phyloP scores from a whole-genome alignment of 2,113 vertebrate genomes.

The Asarcornis scutulata region DNA sequence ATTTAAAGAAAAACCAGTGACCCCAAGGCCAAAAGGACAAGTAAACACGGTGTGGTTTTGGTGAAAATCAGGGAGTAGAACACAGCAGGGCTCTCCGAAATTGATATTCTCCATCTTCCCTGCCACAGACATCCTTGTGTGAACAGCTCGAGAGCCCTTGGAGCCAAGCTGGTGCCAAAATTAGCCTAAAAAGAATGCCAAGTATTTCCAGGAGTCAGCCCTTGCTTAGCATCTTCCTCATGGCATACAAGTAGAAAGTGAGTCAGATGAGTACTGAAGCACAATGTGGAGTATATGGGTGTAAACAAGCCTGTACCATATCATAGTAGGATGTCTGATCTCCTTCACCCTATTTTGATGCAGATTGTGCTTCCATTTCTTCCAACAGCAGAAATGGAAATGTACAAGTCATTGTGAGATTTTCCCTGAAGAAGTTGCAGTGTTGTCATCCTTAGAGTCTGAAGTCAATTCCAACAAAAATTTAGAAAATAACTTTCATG shows the following conservation, averaged over 20 bases:
- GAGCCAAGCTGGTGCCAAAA: constrained; percentile 42
- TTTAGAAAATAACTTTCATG: neutral
- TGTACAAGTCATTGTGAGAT: neutral
- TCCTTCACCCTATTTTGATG: neutral
- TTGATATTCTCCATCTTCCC: constrained; percentile 25
- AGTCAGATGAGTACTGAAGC: neutral
- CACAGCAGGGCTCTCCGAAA: constrained; percentile 17
- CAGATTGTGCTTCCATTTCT: neutral
- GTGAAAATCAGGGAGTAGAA: constrained; percentile 26
- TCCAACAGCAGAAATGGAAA: neutral
- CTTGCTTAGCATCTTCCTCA: constrained; percentile 49
- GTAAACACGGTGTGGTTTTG: constrained; percentile 34
- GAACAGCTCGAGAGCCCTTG: constrained; percentile 11
- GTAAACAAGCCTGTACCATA: neutral
- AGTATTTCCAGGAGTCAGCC: constrained; percentile 61
- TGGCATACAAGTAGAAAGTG: neutral
- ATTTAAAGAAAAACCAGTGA: constrained; percentile 24
- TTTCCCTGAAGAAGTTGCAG: neutral
- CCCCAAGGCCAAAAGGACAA: constrained; percentile 17
- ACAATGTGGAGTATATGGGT: neutral
- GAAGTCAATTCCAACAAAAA: neutral
- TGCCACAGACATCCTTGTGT: constrained; percentile 38
- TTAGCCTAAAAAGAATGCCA: constrained; percentile 60
- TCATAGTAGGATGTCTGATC: neutral
- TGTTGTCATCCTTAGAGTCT: neutral